A percentile compares a stretch with the other conserved stretches of the same genome.
phyloP scores from a whole-genome alignment of 1,140 invertebrate genomes.

The Drosophila bipectinata region DNA sequence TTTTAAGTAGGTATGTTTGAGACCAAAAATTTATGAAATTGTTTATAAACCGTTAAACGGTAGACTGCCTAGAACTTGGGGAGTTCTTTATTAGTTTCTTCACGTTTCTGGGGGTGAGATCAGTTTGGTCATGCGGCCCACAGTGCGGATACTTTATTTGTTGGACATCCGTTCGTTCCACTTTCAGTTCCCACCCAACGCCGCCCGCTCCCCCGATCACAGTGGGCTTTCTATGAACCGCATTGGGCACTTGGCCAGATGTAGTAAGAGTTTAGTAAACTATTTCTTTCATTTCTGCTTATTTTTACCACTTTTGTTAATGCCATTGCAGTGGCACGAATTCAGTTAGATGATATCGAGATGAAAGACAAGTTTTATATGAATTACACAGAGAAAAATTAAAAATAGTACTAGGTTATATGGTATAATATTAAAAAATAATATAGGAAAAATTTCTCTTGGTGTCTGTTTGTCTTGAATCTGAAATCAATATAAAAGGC shows the following conservation, averaged over 20 bases:
- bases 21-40: constrained; percentile 2
- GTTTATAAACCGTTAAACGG: neutral
- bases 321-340: constrained; percentile 54
- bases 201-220: constrained; percentile 17
- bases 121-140: constrained; percentile 35
- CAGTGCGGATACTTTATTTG: constrained; percentile 51
- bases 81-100: constrained; percentile 8
- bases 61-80: neutral
- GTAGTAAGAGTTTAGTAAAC: constrained; percentile 66
- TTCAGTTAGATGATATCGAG: constrained; percentile 49
- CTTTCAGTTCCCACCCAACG: constrained; percentile 48
- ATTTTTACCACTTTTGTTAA: constrained; percentile 27
- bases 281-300: constrained; percentile 29
- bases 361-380: constrained; percentile 42
- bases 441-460: neutral
- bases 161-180: constrained; percentile 71
- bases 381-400: neutral
- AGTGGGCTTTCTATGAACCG: constrained; percentile 51
- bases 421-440: too few species aligned
- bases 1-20: neutral
- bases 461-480: constrained; percentile 19
- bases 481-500: constrained; percentile 63
- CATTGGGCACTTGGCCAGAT: constrained; percentile 17
- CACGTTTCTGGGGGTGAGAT: constrained; percentile 14
- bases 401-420: too few species aligned